phyloP scores from a whole-genome alignment of 2,797 vertebrate species.

The Agapornis canus region DNA sequence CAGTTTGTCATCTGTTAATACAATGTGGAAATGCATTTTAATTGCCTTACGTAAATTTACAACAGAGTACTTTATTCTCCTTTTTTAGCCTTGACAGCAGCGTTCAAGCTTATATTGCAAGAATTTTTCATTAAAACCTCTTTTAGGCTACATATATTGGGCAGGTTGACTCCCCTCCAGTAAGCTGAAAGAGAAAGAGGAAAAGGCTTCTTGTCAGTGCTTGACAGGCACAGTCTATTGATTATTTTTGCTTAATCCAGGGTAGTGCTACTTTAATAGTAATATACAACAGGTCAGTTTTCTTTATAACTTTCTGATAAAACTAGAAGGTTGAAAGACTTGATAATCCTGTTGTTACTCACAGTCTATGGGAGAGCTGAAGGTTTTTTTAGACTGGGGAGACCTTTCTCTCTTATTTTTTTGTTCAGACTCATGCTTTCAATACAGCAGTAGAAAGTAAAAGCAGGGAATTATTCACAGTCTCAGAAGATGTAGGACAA shows the following conservation, averaged over 20 bases:
- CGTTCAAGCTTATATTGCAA: slow-evolving; percentile 40
- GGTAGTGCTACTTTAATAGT: background rate
- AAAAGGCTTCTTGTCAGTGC: background rate
- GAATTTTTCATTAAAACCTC: slow-evolving; percentile 45
- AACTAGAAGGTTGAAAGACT: background rate
- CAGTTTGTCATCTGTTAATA: slow-evolving; percentile 38
- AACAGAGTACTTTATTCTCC: slow-evolving; percentile 29
- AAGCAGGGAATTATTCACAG: background rate
- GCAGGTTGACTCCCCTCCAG: background rate
- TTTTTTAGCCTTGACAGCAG: slow-evolving; percentile 32
- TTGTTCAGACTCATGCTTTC: background rate
- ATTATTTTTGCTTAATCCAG: background rate
- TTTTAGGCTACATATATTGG: background rate
- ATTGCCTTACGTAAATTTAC: slow-evolving; percentile 53
- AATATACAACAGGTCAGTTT: background rate
- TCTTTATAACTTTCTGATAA: background rate
- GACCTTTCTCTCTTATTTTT: background rate
- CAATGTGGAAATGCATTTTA: slow-evolving; percentile 61
- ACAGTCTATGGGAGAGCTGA: background rate
- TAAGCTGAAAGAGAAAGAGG: background rate
- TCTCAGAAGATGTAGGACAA: slow-evolving; percentile 45
- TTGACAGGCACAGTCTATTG: background rate
- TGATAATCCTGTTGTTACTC: background rate
- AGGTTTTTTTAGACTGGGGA: background rate
- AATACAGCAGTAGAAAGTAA: background rate